Percentiles rank a stretch among this genome's conserved stretches.
Conservation (phyloP, 1,140 invertebrate genomes). For the Leptonema lineaticorne region DNA sequence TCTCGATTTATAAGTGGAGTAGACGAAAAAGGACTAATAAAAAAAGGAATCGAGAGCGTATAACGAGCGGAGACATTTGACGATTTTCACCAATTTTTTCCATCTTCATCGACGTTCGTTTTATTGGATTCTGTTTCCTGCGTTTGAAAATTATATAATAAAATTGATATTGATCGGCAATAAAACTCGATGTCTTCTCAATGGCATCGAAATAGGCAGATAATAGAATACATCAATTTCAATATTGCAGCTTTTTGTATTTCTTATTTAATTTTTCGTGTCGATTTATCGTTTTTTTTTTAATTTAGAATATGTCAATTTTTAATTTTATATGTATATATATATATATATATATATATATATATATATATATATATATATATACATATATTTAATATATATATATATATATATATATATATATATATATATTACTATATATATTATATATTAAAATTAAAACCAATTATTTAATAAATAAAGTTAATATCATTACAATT, state of each 20-base stretch:
- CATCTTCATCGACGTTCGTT: too few relatives aligned
- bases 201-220: neutral
- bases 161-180: neutral
- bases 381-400: neutral
- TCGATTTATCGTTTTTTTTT: neutral
- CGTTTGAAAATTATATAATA: too few relatives aligned
- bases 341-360: neutral
- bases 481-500: too few relatives aligned
- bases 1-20: too few relatives aligned
- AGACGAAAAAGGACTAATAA: too few relatives aligned
- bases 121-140: too few relatives aligned
- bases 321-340: neutral
- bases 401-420: neutral
- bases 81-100: too few relatives aligned
- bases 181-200: neutral
- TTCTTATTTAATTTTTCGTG: neutral
- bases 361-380: neutral
- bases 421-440: neutral
- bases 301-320: too few relatives aligned
- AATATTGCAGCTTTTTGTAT: neutral
- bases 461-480: too few relatives aligned
- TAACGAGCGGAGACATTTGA: too few relatives aligned
- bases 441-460: neutral
- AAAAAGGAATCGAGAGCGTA: too few relatives aligned
- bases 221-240: neutral